A percentile compares a stretch with the other conserved stretches of the same genome.
These are phyloP conservation scores for Phoebastria nigripes DNA, from an alignment of 2,797 vertebrate genomes.

Conservation along the genomic window DNA sequence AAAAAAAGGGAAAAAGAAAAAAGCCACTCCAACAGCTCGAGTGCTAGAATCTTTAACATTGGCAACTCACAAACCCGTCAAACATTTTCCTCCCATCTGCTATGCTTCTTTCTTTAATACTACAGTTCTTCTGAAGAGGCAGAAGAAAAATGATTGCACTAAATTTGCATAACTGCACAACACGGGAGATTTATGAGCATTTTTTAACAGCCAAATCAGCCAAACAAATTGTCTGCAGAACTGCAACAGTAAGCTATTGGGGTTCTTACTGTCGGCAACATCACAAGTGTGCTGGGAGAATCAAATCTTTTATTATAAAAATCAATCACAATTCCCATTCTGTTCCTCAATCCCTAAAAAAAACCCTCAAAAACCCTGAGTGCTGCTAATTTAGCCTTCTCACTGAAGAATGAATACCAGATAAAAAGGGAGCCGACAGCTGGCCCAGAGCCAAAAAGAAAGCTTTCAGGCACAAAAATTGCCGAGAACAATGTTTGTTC, in stretches of 20 bases:
- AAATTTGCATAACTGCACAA: constrained; percentile 78
- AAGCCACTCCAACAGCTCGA: neutral
- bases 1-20: neutral
- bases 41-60: neutral
- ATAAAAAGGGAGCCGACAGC: constrained; percentile 72
- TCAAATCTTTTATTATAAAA: constrained; percentile 54
- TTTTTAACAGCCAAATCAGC: constrained; percentile 75
- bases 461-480: constrained; percentile 63
- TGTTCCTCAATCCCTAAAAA: constrained; percentile 27
- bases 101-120: neutral
- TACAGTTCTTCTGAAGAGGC: neutral
- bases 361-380: constrained; percentile 22
- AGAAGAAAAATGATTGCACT: constrained; percentile 2
- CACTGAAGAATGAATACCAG: constrained; percentile 62
- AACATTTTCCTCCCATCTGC: neutral
- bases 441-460: constrained; percentile 67
- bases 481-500: constrained; percentile 28
- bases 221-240: constrained; percentile 71
- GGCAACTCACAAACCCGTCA: neutral
- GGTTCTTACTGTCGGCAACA: constrained; percentile 38
- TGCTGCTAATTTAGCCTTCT: constrained; percentile 69
- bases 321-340: constrained; percentile 62
- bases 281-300: constrained; percentile 39
- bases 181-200: constrained; percentile 66
- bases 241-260: constrained; percentile 60